These are phyloP conservation scores for Tinamus major DNA, from an alignment of 2,797 vertebrate species.

Conservation along the genomic window DNA sequence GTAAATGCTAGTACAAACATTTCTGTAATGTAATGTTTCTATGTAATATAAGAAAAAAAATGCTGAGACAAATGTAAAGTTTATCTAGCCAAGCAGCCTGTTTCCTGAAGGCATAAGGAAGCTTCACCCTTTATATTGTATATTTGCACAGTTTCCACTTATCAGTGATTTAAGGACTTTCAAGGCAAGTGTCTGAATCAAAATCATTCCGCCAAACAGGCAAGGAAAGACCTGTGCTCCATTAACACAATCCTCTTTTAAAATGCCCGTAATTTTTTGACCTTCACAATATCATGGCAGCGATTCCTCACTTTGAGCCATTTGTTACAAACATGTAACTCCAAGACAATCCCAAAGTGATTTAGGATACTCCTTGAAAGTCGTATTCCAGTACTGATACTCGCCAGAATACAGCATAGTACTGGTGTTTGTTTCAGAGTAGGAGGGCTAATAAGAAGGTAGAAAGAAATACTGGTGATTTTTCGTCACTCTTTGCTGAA, in stretches of 20 bases:
- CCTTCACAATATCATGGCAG: neutral
- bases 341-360: neutral
- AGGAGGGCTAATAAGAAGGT: neutral
- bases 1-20: neutral
- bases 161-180: neutral
- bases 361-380: neutral
- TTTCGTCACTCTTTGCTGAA: neutral
- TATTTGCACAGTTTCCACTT: neutral
- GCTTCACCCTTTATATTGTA: neutral
- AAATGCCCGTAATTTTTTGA: neutral
- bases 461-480: neutral
- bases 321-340: neutral
- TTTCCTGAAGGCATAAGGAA: neutral
- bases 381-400: neutral
- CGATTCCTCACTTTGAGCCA: neutral
- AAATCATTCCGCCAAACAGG: neutral
- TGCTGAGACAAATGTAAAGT: accelerated
- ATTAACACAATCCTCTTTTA: neutral
- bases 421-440: neutral
- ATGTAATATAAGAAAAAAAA: neutral
- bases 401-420: neutral
- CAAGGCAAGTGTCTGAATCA: neutral
- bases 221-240: neutral
- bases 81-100: neutral
- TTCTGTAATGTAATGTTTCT: neutral